Conservation (phyloP, 2,888 invertebrate genomes). For the Temnothorax unifasciatus region DNA sequence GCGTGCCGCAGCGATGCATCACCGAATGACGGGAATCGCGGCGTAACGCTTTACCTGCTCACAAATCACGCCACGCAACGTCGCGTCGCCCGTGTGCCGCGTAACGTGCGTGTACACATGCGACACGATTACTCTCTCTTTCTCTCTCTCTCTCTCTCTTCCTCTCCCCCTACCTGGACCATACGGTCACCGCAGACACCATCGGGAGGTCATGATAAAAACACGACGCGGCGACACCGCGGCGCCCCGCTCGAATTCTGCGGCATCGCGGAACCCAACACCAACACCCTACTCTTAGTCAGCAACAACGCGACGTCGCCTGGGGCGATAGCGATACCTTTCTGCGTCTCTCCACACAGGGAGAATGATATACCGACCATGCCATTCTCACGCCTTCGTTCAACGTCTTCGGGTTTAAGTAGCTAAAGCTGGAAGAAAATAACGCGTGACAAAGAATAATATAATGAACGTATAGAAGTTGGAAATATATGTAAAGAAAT, state of each 20-base stretch:
- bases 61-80: slow-evolving; percentile 80
- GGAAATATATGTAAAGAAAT: not conserved
- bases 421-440: not conserved
- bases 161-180: not conserved
- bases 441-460: not conserved
- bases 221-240: slow-evolving; percentile 43
- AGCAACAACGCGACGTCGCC: slow-evolving; percentile 41
- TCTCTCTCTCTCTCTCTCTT: not conserved
- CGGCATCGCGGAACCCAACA: slow-evolving; percentile 36
- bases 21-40: slow-evolving; percentile 82
- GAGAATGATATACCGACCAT: not conserved
- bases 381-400: not conserved
- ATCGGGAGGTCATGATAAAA: slow-evolving; percentile 58
- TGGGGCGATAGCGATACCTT: slow-evolving; percentile 43
- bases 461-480: not conserved
- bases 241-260: slow-evolving; percentile 57
- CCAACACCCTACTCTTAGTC: slow-evolving; percentile 32
- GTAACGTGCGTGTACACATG: slow-evolving; percentile 30
- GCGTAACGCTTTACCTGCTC: slow-evolving; percentile 78
- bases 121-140: slow-evolving; percentile 39
- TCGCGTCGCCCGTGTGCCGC: slow-evolving; percentile 42
- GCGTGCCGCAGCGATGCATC: slow-evolving; percentile 85
- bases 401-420: not conserved
- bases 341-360: not conserved
- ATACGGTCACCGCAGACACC: slow-evolving; percentile 47